These are phyloP conservation scores for Chloroceryle aenea DNA, from an alignment of 2,113 vertebrate species.

Conservation along the genomic window DNA sequence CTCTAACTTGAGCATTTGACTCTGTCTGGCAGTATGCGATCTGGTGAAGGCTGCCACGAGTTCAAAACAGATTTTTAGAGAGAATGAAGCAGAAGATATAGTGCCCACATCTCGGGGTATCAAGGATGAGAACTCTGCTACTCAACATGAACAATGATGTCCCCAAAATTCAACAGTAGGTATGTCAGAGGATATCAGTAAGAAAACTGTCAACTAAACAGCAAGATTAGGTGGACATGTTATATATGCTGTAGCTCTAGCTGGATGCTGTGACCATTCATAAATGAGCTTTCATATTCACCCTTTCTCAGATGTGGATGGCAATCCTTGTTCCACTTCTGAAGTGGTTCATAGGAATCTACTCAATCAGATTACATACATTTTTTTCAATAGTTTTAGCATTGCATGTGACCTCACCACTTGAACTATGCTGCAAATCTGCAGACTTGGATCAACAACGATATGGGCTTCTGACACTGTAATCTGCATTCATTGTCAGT, in stretches of 20 bases:
- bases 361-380: not conserved
- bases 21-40: not conserved
- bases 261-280: not conserved
- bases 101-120: not conserved
- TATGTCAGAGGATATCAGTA: not conserved
- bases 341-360: not conserved
- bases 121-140: not conserved
- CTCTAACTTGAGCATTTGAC: not conserved
- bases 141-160: not conserved
- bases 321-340: not conserved
- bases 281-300: not conserved
- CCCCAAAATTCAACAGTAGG: not conserved
- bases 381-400: not conserved
- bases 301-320: not conserved
- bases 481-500: accelerated
- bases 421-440: not conserved
- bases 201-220: not conserved
- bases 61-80: not conserved
- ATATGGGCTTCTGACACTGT: not conserved
- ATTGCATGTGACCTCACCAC: not conserved
- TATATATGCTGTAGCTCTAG: not conserved
- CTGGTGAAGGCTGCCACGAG: not conserved
- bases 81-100: not conserved
- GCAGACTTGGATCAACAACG: not conserved
- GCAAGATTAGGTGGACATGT: not conserved